Evolutionary conservation across 2,113 vertebrate genomes (phyloP).

Genomic region (Anhinga rufa): DNA sequence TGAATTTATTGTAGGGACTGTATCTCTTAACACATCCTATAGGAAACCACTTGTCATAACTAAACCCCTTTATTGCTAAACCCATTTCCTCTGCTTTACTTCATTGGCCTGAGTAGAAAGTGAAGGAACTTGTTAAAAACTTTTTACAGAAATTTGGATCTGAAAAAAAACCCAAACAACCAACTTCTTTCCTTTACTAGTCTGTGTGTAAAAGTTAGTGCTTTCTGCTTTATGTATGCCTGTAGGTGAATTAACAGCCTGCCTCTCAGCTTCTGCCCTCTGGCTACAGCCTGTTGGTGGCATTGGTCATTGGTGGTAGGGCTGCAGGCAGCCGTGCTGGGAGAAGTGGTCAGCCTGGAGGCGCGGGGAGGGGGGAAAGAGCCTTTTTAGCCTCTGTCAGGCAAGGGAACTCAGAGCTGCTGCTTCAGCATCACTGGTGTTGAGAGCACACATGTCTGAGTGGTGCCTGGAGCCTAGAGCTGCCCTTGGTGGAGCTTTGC

Average conservation of each 20-base stretch:
- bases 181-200: not conserved
- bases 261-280: not conserved
- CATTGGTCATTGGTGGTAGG: fast-evolving
- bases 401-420: not conserved
- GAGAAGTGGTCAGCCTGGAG: not conserved
- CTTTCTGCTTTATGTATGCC: not conserved
- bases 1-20: not conserved
- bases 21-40: not conserved
- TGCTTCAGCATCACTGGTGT: not conserved
- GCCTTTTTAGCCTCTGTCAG: not conserved
- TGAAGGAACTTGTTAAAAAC: not conserved
- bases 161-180: no score
- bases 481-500: not conserved
- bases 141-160: not conserved
- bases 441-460: fast-evolving
- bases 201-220: not conserved
- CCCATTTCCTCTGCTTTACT: not conserved
- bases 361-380: not conserved
- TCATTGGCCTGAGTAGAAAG: not conserved
- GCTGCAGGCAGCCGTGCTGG: not conserved
- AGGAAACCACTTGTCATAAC: not conserved
- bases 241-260: not conserved
- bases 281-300: not conserved
- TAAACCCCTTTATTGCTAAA: not conserved
- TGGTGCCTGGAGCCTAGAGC: not conserved